Base-by-base conservation (phyloP, 2,113 vertebrate genomes). In the Hemicordylus capensis region DNA sequence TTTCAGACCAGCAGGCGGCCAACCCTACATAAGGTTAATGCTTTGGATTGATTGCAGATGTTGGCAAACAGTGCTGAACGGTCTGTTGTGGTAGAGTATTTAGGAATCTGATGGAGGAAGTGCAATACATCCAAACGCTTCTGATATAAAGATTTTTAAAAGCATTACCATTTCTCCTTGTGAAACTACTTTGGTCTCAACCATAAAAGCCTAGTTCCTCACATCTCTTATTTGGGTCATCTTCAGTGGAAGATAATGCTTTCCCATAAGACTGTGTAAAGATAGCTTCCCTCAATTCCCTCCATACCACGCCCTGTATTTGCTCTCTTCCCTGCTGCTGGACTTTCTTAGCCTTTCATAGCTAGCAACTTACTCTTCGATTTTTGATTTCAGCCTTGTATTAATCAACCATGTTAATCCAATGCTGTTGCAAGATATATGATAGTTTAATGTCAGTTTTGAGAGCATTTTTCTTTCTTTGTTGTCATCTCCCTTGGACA, bases 1-100 rank as follows among this genome's bases (percentile, higher is more conserved):
- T 95, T 93, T 95, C 94, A 95, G 94, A 95, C 82, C 91, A 93
- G 85, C 94, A 95, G 93, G 78, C 83, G 91, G 93, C 94, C 93
- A 95, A 93, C 92, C 87, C 85, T 93, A 78, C 94, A 95, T 95
- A 95, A 95, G 93, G 94, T 95, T 95, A 95, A 94, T 94, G 93
- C 87, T 95, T 95, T 95, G 94, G 91, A 95, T 93, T 94, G 92
- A 94, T 95, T 94, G 92, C 93, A 93, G 91, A 94, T 95, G 94
- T 91, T 93, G 92, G 93, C 94, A 94, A 90, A 83, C 88, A 84
- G 86, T 90, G 93, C 94, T 95, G 92, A 93, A 88, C 84, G 89
- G 92, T 94, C 91, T 93, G 93, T 86, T 94, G 87, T 91, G 88
- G 80, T 92, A 89, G 89, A 90, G 80, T 85, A 89, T 90, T 77